A percentile compares a stretch with the other conserved stretches of the same genome.
Evolutionary conservation across 2,113 vertebrate genomes (phyloP).

Genomic region (Erinaceus europaeus): DNA sequence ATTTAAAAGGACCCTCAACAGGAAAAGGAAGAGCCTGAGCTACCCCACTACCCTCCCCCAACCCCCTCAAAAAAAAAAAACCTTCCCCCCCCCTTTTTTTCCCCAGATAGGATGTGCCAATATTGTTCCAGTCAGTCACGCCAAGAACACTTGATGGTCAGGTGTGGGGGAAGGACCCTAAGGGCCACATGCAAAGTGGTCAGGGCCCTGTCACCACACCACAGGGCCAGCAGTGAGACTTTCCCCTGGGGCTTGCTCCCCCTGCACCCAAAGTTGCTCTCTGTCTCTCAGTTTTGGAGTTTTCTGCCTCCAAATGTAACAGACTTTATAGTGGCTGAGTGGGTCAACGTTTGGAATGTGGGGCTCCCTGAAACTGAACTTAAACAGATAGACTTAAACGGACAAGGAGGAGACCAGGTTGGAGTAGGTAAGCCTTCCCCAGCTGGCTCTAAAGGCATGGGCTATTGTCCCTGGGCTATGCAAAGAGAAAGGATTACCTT

Average conservation of each 20-base stretch:
- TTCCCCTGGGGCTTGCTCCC: too few relatives aligned
- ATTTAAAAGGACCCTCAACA: neutral
- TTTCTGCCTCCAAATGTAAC: too few relatives aligned
- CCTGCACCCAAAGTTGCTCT: too few relatives aligned
- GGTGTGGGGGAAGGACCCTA: neutral
- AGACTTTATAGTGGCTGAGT: too few relatives aligned
- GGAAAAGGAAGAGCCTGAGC: neutral
- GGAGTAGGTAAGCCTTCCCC: neutral
- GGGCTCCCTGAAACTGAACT: rapidly evolving
- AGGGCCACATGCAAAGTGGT: neutral
- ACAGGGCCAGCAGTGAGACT: constrained; percentile 40
- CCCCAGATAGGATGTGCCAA: neutral
- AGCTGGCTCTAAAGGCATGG: neutral
- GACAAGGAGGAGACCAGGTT: neutral
- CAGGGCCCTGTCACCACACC: neutral
- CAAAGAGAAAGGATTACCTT: constrained; percentile 86
- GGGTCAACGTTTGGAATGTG: too few relatives aligned
- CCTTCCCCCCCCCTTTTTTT: too few relatives aligned
- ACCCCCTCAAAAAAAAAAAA: too few relatives aligned
- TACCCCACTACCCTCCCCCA: too few relatives aligned
- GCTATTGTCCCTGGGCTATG: constrained; percentile 21
- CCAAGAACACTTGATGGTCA: neutral
- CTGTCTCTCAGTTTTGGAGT: too few relatives aligned
- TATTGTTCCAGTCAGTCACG: neutral
- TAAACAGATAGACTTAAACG: neutral